These are phyloP conservation scores for Nezara viridula DNA, from an alignment of 2,888 invertebrate species.

Conservation along the genomic window DNA sequence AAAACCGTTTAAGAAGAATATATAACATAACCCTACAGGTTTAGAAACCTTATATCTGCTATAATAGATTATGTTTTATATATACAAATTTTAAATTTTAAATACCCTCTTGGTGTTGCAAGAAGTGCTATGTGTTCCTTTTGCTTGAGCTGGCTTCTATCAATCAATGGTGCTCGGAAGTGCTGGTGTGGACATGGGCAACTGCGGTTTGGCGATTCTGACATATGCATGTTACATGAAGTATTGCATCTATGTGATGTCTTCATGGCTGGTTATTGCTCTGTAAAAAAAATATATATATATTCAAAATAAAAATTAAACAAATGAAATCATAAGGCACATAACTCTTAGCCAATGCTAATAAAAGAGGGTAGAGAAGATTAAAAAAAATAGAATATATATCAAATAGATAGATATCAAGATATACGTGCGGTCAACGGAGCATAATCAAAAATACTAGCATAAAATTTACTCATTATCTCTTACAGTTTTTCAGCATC, in stretches of 20 bases:
- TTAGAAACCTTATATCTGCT: no score
- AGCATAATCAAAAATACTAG: no score
- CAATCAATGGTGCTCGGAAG: neutral
- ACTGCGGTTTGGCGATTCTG: neutral
- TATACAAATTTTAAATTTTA: no score
- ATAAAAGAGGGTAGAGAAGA: neutral
- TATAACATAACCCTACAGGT: no score
- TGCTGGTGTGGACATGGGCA: neutral
- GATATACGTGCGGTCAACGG: no score
- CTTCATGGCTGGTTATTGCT: neutral
- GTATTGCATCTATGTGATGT: neutral
- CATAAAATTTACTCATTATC: no score
- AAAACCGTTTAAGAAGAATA: no score
- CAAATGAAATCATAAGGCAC: neutral
- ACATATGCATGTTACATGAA: neutral
- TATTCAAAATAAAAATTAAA: neutral
- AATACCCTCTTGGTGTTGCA: conserved; percentile 4
- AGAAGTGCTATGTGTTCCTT: neutral
- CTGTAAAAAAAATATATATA: neutral
- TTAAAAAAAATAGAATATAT: neutral
- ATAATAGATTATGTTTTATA: no score
- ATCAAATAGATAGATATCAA: no score
- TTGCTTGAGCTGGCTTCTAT: neutral
- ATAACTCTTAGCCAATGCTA: neutral
- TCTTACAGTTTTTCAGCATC: no score